Evolutionary conservation across 2,888 invertebrate species (phyloP), one percentile per base, ranked within the genome.

Genomic region (Byasa hedistus): DNA sequence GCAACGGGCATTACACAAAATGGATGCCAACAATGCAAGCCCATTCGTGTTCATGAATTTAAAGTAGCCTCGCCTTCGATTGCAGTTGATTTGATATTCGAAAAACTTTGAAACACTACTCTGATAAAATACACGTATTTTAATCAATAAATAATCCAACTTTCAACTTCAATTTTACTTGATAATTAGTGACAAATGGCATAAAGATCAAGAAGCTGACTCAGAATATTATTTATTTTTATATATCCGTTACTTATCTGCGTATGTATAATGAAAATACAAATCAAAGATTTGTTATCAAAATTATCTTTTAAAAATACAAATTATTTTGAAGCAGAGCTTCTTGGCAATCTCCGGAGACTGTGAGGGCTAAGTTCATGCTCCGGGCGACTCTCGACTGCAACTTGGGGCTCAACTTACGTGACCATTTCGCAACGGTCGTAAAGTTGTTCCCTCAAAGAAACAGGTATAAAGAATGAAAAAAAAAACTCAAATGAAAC

Each of bases 41-140:
- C 48, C 23, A 44, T 57, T 21, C 52, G 61, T 32, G 44, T 66
- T 51, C 61, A 54, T 66, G 66, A 66, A 66, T 66, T 57, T 66
- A 66, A 66, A 61, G 23, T 56, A 65, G 60, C 44, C 48, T 36
- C 23, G 36, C 61, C n/a, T 39, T 57, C 51, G n/a, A 21, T 51
- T 3, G 51, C 10, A 21, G 21, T 51, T 51, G 51, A 51, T 51
- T 57, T 51, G 54, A 58, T 39, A 39, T 23, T 23, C 23, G 54
- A 23, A 23, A 55, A 55, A 55, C 39, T 39, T 39, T 12, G 32
- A 32, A 32, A 7, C 3, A 39, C 12, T 15, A 39, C 39, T 8
- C 1, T 10, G 10, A 32, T 32, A 32, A 32, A 32, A 32, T 32
- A 32, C n/a, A n/a, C n/a, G n/a, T n/a, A n/a, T n/a, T n/a, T n/a